Evolutionary conservation across 2,797 vertebrate genomes (phyloP).

Genomic region (Aulostomus chinensis): DNA sequence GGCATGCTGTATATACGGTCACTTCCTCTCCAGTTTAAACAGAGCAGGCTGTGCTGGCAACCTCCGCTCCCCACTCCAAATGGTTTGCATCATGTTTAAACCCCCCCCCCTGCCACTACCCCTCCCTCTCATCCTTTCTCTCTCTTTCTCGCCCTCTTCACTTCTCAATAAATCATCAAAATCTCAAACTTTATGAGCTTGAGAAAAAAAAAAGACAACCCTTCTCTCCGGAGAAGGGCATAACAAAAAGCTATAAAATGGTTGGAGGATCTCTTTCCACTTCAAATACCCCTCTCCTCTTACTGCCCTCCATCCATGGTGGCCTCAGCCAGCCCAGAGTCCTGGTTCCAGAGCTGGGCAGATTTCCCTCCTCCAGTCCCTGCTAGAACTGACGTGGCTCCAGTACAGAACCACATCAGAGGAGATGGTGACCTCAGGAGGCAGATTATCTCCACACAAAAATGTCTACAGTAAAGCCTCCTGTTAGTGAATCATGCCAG

Average conservation of each 20-base stretch:
- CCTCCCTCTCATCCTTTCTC: slow-evolving; percentile 64
- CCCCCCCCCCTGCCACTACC: slow-evolving; percentile 86
- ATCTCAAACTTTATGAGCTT: slow-evolving; percentile 82
- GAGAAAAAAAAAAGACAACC: slow-evolving; percentile 51
- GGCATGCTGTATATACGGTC: slow-evolving; percentile 99
- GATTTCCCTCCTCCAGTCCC: slow-evolving; percentile 37
- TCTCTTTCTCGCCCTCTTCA: slow-evolving; percentile 71
- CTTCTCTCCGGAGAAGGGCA: slow-evolving; percentile 66
- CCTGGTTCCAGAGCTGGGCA: slow-evolving; percentile 53
- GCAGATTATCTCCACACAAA: slow-evolving; percentile 30
- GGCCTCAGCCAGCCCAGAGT: slow-evolving; percentile 25
- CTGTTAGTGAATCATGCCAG: slow-evolving; percentile 40
- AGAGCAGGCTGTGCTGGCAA: slow-evolving; percentile 99
- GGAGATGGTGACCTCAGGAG: slow-evolving; percentile 36
- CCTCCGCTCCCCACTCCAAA: slow-evolving; percentile 93
- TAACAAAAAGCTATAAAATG: slow-evolving; percentile 73
- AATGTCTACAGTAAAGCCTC: slow-evolving; percentile 20
- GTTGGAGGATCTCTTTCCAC: slow-evolving; percentile 68
- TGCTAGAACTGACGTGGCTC: slow-evolving; percentile 30
- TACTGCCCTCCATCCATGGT: slow-evolving; percentile 23
- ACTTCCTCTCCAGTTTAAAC: slow-evolving; percentile 99
- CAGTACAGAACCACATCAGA: slow-evolving; percentile 50
- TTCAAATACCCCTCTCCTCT: slow-evolving; percentile 43
- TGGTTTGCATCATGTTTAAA: slow-evolving; percentile 99
- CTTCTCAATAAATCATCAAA: slow-evolving; percentile 86